Evolutionary conservation across 2,113 vertebrate species (phyloP).

Genomic region (Malaclemys terrapin): DNA sequence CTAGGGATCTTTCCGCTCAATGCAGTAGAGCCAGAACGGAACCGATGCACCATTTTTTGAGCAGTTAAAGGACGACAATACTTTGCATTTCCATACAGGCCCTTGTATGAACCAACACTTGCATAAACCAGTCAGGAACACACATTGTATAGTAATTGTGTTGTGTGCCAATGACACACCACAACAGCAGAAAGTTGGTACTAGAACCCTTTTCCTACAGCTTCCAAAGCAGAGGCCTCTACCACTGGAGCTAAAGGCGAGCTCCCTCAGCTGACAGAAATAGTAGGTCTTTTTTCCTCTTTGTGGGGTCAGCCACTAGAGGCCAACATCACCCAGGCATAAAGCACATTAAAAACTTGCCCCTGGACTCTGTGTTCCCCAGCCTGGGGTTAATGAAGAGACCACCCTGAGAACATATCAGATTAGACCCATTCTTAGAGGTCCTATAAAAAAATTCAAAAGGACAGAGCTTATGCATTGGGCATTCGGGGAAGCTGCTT

Average conservation of each 20-base stretch:
- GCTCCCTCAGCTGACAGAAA: not conserved
- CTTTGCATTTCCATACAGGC: not conserved
- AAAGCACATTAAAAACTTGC: not conserved
- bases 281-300: rapidly evolving
- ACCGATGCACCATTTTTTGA: not conserved
- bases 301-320: not conserved
- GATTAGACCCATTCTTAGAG: rapidly evolving
- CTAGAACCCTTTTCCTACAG: not conserved
- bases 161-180: not conserved
- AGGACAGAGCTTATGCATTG: rapidly evolving
- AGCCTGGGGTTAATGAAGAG: not conserved
- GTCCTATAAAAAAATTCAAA: rapidly evolving
- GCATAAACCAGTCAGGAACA: not conserved
- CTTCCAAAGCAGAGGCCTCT: rapidly evolving
- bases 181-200: not conserved
- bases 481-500: not conserved
- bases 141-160: too few relatives aligned
- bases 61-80: rapidly evolving
- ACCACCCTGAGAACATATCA: not conserved
- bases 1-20: not conserved
- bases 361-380: rapidly evolving
- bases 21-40: not conserved
- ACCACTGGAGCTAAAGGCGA: not conserved
- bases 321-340: rapidly evolving
- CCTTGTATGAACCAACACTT: not conserved